Percentiles rank a stretch among this genome's conserved stretches.
These are phyloP conservation scores for Oreochromis mossambicus DNA, from an alignment of 2,797 vertebrate genomes.

Conservation along the genomic window DNA sequence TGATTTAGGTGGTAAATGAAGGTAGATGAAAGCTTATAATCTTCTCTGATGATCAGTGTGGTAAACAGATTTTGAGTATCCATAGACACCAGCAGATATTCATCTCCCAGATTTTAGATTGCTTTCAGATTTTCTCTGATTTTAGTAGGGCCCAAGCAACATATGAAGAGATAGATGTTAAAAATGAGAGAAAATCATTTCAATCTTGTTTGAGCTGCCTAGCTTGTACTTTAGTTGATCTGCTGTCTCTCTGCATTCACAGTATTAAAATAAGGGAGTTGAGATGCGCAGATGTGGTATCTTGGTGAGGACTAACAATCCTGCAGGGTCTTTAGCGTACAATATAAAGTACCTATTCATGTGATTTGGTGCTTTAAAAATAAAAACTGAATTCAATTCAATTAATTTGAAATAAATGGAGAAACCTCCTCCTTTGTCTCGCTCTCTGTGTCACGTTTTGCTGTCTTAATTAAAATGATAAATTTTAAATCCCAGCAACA, in stretches of 20 bases:
- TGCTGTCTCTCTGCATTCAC: neutral
- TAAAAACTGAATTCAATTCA: neutral
- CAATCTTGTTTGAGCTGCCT: neutral
- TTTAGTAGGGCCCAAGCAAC: neutral
- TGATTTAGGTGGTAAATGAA: constrained; percentile 15
- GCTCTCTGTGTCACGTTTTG: constrained; percentile 3
- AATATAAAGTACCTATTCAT: neutral
- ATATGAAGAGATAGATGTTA: neutral
- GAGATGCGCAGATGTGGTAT: neutral
- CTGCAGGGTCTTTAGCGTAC: neutral
- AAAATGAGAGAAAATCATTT: neutral
- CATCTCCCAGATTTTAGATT: constrained; percentile 1
- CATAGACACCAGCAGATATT: neutral
- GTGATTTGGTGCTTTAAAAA: accelerated
- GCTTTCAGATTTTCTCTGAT: neutral
- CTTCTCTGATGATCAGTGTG: neutral
- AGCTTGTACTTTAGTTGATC: neutral
- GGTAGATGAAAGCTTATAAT: neutral
- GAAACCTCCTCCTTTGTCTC: constrained; percentile 6
- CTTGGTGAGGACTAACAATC: neutral
- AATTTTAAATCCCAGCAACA: constrained; percentile 34
- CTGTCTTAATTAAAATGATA: constrained; percentile 49
- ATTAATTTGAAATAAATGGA: neutral
- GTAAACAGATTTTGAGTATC: constrained; percentile 33
- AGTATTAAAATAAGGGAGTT: constrained; percentile 8